These are phyloP conservation scores for Parapristionchus giblindavisi DNA, from an alignment of 2,888 invertebrate genomes.

Conservation along the genomic window DNA sequence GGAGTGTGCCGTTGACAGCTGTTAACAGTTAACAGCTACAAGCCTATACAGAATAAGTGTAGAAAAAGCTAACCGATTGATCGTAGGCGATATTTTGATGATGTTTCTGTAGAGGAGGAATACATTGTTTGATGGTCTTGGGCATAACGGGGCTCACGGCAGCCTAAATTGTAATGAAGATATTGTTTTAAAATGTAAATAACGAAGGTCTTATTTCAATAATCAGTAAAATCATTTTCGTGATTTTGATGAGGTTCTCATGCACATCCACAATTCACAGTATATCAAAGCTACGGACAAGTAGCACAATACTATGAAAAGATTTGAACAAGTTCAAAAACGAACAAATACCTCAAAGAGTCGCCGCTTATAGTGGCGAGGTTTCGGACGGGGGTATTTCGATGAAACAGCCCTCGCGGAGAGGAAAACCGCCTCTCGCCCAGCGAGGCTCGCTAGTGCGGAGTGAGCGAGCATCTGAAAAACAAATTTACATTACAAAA, in stretches of 20 bases:
- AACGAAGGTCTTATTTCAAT: not conserved
- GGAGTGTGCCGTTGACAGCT: too few species aligned
- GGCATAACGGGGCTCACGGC: conserved; percentile 34
- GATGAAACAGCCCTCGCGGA: conserved; percentile 58
- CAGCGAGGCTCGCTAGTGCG: not conserved
- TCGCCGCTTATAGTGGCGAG: conserved; percentile 54
- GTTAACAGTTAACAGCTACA: too few species aligned
- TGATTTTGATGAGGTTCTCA: not conserved
- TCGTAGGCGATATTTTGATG: not conserved
- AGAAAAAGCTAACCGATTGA: conserved; percentile 8
- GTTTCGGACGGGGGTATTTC: conserved; percentile 63
- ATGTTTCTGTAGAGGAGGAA: conserved; percentile 18
- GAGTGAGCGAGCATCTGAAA: conserved; percentile 33
- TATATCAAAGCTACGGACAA: too few species aligned
- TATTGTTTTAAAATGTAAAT: not conserved
- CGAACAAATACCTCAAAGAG: conserved; percentile 32
- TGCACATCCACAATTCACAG: too few species aligned
- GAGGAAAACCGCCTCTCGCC: conserved; percentile 30
- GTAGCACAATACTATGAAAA: too few species aligned
- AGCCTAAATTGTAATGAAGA: conserved; percentile 18
- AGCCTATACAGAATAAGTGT: too few species aligned
- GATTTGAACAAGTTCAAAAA: not conserved
- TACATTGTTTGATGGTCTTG: conserved; percentile 25
- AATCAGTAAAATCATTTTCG: not conserved
- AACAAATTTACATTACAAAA: too few species aligned